A percentile compares a stretch with the other conserved stretches of the same genome.
These are phyloP conservation scores for Ashinkailepas kermadecensis DNA, from an alignment of 2,888 invertebrate genomes.

Conservation along the genomic window DNA sequence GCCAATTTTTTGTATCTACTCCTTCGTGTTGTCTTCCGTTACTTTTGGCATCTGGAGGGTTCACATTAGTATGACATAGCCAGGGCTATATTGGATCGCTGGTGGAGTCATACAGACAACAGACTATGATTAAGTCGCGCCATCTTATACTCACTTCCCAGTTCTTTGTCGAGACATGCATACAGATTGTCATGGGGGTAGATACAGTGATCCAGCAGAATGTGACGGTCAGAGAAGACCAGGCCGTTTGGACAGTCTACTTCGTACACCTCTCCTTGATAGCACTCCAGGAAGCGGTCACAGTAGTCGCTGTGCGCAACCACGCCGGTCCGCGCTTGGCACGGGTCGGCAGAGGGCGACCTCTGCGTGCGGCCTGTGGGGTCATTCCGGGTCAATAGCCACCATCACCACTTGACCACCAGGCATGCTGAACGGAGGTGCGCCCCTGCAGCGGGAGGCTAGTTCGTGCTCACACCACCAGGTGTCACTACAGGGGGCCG, in stretches of 20 bases:
- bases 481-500: no score
- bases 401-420: neutral
- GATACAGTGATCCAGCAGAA: slow-evolving; percentile 80
- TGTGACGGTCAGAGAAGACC: slow-evolving; percentile 78
- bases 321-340: slow-evolving; percentile 67
- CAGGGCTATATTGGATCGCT: no score
- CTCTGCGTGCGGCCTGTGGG: neutral
- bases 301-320: slow-evolving; percentile 73
- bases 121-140: neutral
- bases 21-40: neutral
- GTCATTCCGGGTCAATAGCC: neutral
- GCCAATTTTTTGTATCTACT: neutral
- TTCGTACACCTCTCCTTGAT: slow-evolving; percentile 68
- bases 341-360: slow-evolving; percentile 51
- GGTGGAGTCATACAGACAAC: no score
- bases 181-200: slow-evolving; percentile 78
- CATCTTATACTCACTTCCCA: slow-evolving; percentile 53
- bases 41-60: neutral
- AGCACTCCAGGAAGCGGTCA: slow-evolving; percentile 78
- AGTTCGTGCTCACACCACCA: no score
- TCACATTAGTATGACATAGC: no score
- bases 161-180: slow-evolving; percentile 73
- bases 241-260: slow-evolving; percentile 86
- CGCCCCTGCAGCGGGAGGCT: neutral
- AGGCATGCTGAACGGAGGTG: neutral